Conservation (phyloP, 2,113 vertebrate genomes). For the Panthera tigris region DNA sequence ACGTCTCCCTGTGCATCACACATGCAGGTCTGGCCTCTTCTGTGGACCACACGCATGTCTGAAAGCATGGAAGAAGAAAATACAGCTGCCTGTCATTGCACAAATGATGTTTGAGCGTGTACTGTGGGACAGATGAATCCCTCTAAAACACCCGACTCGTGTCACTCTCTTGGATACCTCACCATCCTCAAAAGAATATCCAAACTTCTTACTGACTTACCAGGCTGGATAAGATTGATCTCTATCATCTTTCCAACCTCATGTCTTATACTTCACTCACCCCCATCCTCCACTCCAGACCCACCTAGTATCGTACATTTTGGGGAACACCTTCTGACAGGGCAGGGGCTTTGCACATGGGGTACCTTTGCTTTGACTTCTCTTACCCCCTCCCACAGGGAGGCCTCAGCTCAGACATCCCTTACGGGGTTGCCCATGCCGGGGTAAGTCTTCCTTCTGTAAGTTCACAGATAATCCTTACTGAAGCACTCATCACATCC, state of each 20-base stretch:
- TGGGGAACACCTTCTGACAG: neutral
- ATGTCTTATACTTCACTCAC: rapidly evolving
- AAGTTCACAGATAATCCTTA: too few relatives aligned
- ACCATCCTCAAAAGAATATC: neutral
- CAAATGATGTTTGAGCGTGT: neutral
- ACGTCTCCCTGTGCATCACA: rapidly evolving
- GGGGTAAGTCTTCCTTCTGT: neutral
- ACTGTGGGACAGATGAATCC: neutral
- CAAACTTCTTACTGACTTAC: too few relatives aligned
- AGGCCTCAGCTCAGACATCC: neutral
- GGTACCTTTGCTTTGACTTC: neutral
- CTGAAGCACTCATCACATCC: rapidly evolving
- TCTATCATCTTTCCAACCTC: rapidly evolving
- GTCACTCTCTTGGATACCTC: neutral
- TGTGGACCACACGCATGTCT: rapidly evolving
- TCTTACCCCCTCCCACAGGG: neutral
- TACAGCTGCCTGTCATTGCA: too few relatives aligned
- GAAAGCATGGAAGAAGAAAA: neutral
- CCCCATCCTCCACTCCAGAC: neutral
- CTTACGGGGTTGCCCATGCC: too few relatives aligned
- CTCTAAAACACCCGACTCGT: neutral
- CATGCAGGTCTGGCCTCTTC: neutral
- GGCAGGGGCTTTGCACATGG: neutral
- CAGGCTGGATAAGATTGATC: rapidly evolving
- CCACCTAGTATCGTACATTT: too few relatives aligned